Evolutionary conservation across 2,113 vertebrate species (phyloP).

Genomic region (Lasiurus borealis): DNA sequence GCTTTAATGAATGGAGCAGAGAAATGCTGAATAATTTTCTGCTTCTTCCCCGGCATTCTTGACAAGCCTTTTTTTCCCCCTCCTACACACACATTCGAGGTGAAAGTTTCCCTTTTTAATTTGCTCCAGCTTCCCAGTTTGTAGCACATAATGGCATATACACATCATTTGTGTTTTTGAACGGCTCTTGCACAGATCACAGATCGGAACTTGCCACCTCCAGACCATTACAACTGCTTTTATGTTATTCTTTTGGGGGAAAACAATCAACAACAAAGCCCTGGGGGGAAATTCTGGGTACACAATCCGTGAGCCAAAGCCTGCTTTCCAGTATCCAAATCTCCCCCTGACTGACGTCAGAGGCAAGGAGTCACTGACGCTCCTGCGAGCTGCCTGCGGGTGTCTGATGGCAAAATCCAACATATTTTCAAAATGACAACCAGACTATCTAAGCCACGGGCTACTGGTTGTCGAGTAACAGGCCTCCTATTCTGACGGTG

Average conservation of each 20-base stretch:
- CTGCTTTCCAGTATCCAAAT: neutral
- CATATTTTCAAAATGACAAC: conserved; percentile 53
- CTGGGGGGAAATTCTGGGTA: neutral
- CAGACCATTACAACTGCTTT: conserved; percentile 60
- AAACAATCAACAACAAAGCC: conserved; percentile 54
- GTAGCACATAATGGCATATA: neutral
- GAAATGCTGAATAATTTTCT: conserved; percentile 81
- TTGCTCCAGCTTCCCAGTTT: neutral
- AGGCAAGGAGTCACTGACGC: neutral
- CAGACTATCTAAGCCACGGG: neutral
- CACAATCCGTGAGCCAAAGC: neutral
- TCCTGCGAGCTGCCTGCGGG: neutral
- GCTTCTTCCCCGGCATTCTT: conserved; percentile 74
- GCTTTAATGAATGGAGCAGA: conserved; percentile 77
- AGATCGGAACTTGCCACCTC: conserved; percentile 46
- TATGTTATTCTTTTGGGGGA: conserved; percentile 72
- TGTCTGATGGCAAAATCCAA: conserved; percentile 3
- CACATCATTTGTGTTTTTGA: conserved; percentile 45
- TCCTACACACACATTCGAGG: conserved; percentile 34
- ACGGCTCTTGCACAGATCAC: conserved; percentile 63
- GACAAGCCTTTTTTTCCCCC: conserved; percentile 54
- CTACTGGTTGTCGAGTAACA: neutral
- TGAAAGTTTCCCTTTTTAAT: conserved; percentile 44
- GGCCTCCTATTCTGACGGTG: neutral
- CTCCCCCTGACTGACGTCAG: conserved; percentile 1